Evolutionary conservation across 35 echinoderm and acorn worm genomes (phyloP).

Genomic region (Acanthaster planci): DNA sequence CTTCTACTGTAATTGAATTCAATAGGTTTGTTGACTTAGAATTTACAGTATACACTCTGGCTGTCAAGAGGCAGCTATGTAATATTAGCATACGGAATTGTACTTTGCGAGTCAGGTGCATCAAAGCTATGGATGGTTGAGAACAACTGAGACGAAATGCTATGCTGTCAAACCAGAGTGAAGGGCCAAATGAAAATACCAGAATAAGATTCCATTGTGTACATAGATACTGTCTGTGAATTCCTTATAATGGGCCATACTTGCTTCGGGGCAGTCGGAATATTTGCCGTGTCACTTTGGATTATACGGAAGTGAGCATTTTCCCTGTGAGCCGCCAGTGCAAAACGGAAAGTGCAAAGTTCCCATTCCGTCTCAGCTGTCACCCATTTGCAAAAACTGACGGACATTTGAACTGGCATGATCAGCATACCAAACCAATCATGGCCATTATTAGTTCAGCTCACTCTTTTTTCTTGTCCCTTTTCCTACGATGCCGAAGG

Average conservation of each 20-base stretch:
- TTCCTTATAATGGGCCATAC: background rate
- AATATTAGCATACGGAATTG: background rate
- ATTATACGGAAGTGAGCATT: background rate
- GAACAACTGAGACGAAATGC: background rate
- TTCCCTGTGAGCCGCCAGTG: too few relatives aligned
- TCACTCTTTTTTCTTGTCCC: too few relatives aligned
- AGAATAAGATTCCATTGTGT: slow-evolving; percentile 4
- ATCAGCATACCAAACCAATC: slow-evolving; percentile 1
- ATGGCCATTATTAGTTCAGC: slow-evolving; percentile 4
- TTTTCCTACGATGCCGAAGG: background rate
- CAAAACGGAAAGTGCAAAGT: background rate
- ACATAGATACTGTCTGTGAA: background rate
- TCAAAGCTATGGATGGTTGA: background rate
- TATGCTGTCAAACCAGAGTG: background rate
- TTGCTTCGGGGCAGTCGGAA: background rate
- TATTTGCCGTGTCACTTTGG: background rate
- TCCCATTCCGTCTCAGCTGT: background rate
- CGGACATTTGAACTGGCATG: slow-evolving; percentile 12
- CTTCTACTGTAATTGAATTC: background rate
- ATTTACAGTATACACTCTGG: background rate
- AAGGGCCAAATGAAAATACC: slow-evolving; percentile 8
- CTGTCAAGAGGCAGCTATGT: background rate
- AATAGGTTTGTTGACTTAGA: background rate
- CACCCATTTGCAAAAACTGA: background rate
- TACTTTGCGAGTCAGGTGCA: background rate